Evolutionary conservation across 1,140 invertebrate genomes (phyloP), one percentile per base, ranked within the genome.

Genomic region (Drosophila gunungcola): DNA sequence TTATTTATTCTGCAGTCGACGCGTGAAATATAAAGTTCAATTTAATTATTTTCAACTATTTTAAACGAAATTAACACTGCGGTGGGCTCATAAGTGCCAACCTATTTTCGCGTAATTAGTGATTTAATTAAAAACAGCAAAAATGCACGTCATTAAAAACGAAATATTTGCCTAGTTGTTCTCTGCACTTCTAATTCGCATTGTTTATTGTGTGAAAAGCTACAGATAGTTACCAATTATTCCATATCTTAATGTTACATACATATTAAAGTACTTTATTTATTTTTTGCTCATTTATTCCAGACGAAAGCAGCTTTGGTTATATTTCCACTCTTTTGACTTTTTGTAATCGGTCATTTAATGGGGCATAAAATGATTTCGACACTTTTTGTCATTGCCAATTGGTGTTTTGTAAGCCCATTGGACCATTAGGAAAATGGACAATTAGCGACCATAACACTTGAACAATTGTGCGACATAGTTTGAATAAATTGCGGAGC

Each of bases 101-200:
- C 80, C 52, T 73, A 73, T 69, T 57, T 69, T 55, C 48, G 73
- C 73, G 79, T 84, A 85, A 85, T 84, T 81, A 75, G 68, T 67
- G 64, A 78, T 85, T 85, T 78, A 82, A 86, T 85, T 85, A 81
- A 86, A 86, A 81, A 75, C 64, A 41, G 61, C 60, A 52, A 48
- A 39, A 21, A 56, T 56, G 25, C 73, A 78, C 65, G 65, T 61
- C 60, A 86, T 75, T 81, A 48, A 48, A 85, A 60, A 13, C 7
- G 29, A 65, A 39, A 43, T 52, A 60, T 64, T 41, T 25, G 36
- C 45, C 3, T 25, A 54, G 36, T 38, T 39, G 48, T 43, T 48
- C 41, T n/a, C 11, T 39, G 27, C 38, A 16, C 21, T 46, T 68
- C 60, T 52, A 82, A 78, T 32, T 38, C n/a, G 16, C 55, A 52